These are phyloP conservation scores for Eupsittula cactorum DNA, from an alignment of 2,113 vertebrate species.

Conservation along the genomic window DNA sequence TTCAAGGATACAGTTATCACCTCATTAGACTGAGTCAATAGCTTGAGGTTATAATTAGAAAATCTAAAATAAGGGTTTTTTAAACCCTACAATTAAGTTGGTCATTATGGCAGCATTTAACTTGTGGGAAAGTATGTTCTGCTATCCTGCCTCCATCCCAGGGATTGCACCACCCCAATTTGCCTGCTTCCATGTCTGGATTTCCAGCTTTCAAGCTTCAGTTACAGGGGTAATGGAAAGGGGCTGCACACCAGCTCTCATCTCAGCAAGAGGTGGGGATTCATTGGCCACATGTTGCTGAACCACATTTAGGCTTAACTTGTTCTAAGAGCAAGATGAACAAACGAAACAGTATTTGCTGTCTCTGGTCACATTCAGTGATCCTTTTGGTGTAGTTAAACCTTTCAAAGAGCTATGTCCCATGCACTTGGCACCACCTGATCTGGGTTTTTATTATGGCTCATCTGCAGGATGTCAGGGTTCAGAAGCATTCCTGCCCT, in stretches of 20 bases:
- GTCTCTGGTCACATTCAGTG: background rate
- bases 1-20: background rate
- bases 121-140: background rate
- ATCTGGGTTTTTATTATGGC: background rate
- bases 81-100: background rate
- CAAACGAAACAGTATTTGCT: background rate
- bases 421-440: background rate
- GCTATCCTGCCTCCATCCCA: background rate
- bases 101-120: background rate
- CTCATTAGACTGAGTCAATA: background rate
- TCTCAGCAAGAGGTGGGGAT: background rate
- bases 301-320: background rate
- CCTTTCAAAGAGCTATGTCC: background rate
- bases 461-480: background rate
- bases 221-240: background rate
- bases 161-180: background rate
- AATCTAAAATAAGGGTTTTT: background rate
- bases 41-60: background rate
- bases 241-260: rapidly evolving
- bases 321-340: background rate
- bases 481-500: background rate
- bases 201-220: background rate
- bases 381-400: background rate
- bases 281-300: background rate
- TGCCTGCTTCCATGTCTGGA: background rate